Evolutionary conservation across 2,113 vertebrate genomes (phyloP).

Genomic region (Cygnus atratus): DNA sequence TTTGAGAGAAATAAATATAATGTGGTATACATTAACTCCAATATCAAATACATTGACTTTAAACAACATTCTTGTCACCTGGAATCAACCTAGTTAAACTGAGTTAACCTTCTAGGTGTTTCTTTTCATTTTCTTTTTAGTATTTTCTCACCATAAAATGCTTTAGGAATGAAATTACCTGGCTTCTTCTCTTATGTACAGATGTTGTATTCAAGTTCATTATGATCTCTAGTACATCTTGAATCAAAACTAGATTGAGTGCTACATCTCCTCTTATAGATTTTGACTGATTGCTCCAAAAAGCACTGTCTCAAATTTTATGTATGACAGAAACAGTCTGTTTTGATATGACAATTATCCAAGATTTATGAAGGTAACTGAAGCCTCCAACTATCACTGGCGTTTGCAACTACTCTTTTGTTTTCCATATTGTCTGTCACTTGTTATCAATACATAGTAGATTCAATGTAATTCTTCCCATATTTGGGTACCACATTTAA

Average conservation of each 20-base stretch:
- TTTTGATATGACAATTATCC: not conserved
- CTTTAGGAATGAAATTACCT: not conserved
- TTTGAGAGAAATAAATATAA: not conserved
- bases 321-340: not conserved
- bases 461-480: not conserved
- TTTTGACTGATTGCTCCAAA: not conserved
- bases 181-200: not conserved
- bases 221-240: not conserved
- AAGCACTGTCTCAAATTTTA: not conserved
- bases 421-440: not conserved
- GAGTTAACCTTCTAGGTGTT: not conserved
- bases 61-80: not conserved
- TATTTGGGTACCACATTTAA: not conserved
- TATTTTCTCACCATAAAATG: not conserved
- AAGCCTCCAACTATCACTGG: not conserved
- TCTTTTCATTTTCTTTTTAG: not conserved
- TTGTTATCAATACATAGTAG: not conserved
- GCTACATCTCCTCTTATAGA: not conserved
- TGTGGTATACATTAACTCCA: not conserved
- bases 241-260: not conserved
- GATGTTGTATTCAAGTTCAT: not conserved
- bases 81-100: not conserved
- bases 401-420: not conserved
- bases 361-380: not conserved
- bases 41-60: not conserved